Evolutionary conservation across 2,113 vertebrate genomes (phyloP).

Genomic region (Gambusia affinis): DNA sequence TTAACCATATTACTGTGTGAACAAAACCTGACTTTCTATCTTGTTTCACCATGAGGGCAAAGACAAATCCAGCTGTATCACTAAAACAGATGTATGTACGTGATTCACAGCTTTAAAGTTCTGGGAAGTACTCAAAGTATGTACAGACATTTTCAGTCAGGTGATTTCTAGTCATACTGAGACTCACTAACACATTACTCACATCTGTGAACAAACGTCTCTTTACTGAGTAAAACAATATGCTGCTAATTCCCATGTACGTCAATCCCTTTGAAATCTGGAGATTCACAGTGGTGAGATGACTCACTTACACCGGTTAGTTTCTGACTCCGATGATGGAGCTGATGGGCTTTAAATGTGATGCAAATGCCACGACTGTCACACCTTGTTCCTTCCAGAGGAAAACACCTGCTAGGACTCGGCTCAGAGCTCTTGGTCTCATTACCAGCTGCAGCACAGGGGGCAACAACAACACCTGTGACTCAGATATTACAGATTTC

Average conservation of each 20-base stretch:
- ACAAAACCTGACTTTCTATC: no score
- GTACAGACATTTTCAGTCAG: no score
- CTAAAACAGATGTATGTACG: no score
- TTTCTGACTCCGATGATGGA: conserved; percentile 11
- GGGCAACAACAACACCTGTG: background rate
- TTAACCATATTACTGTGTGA: no score
- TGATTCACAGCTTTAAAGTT: no score
- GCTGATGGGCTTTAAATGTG: conserved; percentile 43
- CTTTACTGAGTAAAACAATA: background rate
- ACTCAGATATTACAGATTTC: background rate
- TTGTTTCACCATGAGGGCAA: no score
- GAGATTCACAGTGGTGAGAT: background rate
- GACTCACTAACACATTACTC: background rate
- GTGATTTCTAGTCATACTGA: no score
- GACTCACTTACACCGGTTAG: background rate
- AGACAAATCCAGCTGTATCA: no score
- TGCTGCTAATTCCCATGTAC: no score
- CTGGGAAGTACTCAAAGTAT: no score
- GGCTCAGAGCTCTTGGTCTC: conserved; percentile 7
- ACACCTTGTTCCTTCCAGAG: conserved; percentile 14
- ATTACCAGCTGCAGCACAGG: background rate
- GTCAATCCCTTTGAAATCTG: background rate
- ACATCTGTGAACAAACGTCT: background rate
- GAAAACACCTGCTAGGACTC: background rate
- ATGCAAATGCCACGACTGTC: conserved; percentile 54